These are phyloP conservation scores for Oryctes rhinoceros DNA, from an alignment of 1,140 invertebrate genomes.

Conservation along the genomic window DNA sequence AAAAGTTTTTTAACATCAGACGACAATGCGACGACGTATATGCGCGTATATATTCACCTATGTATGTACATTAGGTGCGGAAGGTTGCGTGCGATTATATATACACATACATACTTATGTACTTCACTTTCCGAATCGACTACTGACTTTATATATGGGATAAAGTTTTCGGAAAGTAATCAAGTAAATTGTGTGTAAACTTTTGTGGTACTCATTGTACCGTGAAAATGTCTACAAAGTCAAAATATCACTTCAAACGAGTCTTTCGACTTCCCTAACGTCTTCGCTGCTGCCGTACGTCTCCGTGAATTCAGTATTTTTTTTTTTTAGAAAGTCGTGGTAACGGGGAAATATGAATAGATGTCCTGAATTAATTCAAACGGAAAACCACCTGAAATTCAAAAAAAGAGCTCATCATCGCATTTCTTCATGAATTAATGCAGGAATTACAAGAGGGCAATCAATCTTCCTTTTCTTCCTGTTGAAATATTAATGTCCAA, in stretches of 20 bases:
- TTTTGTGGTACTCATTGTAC: slow-evolving; percentile 31
- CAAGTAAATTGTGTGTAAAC: slow-evolving; percentile 34
- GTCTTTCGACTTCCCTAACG: background rate
- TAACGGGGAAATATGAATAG: too few relatives aligned
- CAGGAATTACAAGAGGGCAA: too few relatives aligned
- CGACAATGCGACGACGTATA: background rate
- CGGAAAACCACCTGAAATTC: too few relatives aligned
- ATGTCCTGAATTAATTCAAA: too few relatives aligned
- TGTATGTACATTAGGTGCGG: background rate
- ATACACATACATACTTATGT: background rate
- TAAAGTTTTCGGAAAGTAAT: slow-evolving; percentile 31
- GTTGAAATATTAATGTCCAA: too few relatives aligned
- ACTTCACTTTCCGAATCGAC: too few relatives aligned
- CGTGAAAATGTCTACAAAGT: slow-evolving; percentile 33
- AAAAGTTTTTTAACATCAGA: background rate
- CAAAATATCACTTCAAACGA: slow-evolving; percentile 31
- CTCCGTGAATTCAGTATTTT: background rate
- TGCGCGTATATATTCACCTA: background rate
- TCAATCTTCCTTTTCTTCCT: too few relatives aligned
- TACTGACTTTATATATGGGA: background rate
- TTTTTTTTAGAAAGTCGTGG: too few relatives aligned
- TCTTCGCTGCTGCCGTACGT: slow-evolving; percentile 8
- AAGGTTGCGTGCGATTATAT: background rate
- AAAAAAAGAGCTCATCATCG: too few relatives aligned
- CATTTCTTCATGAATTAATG: too few relatives aligned